phyloP scores from a whole-genome alignment of 2,797 vertebrate genomes.

The Anomalospiza imberbis region DNA sequence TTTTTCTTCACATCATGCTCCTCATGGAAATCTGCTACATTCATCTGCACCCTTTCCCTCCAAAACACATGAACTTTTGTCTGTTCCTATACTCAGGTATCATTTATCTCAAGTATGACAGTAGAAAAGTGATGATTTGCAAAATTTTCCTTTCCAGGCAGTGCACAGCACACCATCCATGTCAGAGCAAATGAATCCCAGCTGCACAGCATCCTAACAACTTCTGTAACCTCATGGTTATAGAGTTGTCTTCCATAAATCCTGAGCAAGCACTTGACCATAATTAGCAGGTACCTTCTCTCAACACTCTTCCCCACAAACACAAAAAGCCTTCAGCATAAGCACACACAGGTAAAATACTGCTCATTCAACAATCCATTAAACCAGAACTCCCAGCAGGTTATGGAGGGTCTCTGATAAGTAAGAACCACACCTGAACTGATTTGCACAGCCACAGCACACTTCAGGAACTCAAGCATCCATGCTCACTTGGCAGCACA shows the following conservation, averaged over 20 bases:
- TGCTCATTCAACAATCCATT: neutral
- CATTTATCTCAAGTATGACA: neutral
- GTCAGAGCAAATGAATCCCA: neutral
- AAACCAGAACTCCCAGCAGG: neutral
- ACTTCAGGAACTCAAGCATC: neutral
- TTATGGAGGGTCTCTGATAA: neutral
- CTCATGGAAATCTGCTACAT: neutral
- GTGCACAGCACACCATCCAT: neutral
- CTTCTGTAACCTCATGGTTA: neutral
- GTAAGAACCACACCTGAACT: neutral
- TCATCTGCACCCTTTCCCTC: neutral
- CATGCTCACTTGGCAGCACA: neutral
- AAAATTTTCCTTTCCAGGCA: neutral
- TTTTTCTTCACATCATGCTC: neutral
- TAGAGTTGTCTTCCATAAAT: neutral
- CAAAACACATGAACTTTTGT: neutral
- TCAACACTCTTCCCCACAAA: neutral
- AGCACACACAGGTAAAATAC: neutral
- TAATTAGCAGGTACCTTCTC: neutral
- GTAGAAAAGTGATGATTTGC: neutral
- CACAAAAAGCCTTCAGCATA: neutral
- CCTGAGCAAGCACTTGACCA: neutral
- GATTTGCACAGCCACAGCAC: neutral
- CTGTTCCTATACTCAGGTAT: accelerated
- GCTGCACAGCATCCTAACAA: neutral